Conservation (phyloP, 2,888 invertebrate genomes). For the Leptinotarsa juncta region DNA sequence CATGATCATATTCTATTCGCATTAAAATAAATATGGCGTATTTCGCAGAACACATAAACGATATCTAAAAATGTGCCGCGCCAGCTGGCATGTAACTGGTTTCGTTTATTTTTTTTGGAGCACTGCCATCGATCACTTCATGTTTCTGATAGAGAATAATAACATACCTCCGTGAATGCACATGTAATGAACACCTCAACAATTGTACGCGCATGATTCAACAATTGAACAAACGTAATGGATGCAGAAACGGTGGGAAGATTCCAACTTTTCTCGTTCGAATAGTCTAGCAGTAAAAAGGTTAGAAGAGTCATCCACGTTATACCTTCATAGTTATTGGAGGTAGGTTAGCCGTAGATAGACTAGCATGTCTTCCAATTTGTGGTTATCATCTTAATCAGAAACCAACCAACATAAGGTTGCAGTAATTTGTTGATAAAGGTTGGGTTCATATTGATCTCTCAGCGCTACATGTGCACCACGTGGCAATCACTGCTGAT, state of each 20-base stretch:
- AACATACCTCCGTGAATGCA: conserved; percentile 6
- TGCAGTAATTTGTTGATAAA: too few species aligned
- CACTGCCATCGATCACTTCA: conserved; percentile 11
- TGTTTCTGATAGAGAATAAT: conserved; percentile 10
- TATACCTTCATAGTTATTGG: too few species aligned
- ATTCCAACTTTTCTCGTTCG: background rate
- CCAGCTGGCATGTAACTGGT: conserved; percentile 14
- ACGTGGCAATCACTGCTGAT: too few species aligned
- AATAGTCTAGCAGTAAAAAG: too few species aligned
- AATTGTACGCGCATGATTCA: background rate
- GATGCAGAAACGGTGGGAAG: background rate
- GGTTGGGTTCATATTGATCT: too few species aligned
- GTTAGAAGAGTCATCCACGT: too few species aligned
- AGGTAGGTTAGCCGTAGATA: too few species aligned
- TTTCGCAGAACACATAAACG: conserved; percentile 24
- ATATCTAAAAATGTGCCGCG: conserved; percentile 16
- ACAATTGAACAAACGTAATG: background rate
- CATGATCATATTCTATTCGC: conserved; percentile 7
- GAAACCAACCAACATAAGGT: too few species aligned
- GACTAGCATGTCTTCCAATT: too few species aligned
- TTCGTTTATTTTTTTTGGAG: conserved; percentile 11
- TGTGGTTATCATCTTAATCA: too few species aligned
- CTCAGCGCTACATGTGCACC: too few species aligned
- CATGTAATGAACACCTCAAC: background rate
- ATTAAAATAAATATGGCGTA: conserved; percentile 19